Base-by-base conservation (phyloP, 2,113 vertebrate genomes). In the Mastomys natalensis region DNA sequence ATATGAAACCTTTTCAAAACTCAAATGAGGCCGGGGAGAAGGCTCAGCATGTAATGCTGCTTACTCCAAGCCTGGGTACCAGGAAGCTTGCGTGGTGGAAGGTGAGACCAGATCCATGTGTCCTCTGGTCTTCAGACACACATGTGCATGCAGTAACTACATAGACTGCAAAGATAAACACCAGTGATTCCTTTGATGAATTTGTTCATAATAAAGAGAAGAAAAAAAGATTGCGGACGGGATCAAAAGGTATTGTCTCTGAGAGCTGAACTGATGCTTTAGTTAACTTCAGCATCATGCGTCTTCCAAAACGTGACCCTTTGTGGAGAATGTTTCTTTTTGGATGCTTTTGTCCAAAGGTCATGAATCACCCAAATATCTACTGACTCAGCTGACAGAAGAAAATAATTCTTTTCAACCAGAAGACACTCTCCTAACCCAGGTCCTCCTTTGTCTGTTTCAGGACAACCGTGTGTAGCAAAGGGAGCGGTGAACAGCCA, bases 401-500 rank as follows among this genome's bases (percentile, higher is more conserved):
- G 80, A 87, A 80, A 94, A 93, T 24, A 84, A 55, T 17, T 77
- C 43, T 68, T 74, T 72, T 55, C 16, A 84, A 43, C 60, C 34
- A 26, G 11, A 51, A 68, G 43, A 43, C 22, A 4, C 48, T 55
- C 48, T 87, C 22, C 64, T 97, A n/a, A 95, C 6, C 91, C 78
- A 48, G 45, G 92, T 93, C 55, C n/a, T 68, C 93, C 96, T 94
- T 98, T 97, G 95, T 98, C 92, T 97, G 96, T 97, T 98, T 94
- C 97, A 99, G 99, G 98, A 99, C 98, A 85, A 99, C 99, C 0
- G 98, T 99, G 97, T 99, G 99, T 96, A 99, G 98, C 92, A 97
- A 98, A 95, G 98, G 98, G 89, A 98, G 98, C 82, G 98, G 98
- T 76, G 98, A 98, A 21, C 98, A 98, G 94, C 98, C 98, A 82